A percentile compares a stretch with the other conserved stretches of the same genome.
Conservation (phyloP, 2,888 invertebrate genomes). For the Limnephilus marmoratus region DNA sequence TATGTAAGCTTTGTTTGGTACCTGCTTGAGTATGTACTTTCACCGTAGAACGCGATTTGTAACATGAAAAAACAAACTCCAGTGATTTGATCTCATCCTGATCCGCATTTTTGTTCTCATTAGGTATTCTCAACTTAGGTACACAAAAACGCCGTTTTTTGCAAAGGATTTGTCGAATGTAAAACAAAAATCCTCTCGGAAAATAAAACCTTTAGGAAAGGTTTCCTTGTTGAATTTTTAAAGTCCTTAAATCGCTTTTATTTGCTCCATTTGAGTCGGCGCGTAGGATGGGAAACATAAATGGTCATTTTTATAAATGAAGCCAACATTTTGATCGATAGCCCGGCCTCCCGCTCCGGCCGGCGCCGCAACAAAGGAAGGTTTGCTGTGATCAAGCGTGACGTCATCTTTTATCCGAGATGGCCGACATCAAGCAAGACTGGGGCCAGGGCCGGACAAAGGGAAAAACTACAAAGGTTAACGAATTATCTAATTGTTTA, state of each 20-base stretch:
- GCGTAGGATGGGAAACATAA: slow-evolving; percentile 14
- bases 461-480: neutral
- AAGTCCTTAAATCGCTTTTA: neutral
- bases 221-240: neutral
- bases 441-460: neutral
- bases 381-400: slow-evolving; percentile 55
- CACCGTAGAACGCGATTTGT: neutral
- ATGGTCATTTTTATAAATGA: slow-evolving; percentile 53
- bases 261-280: neutral
- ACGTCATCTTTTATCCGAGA: slow-evolving; percentile 58
- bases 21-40: neutral
- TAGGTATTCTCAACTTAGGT: neutral
- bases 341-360: slow-evolving; percentile 34
- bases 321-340: slow-evolving; percentile 53
- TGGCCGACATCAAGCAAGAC: slow-evolving; percentile 44
- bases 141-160: neutral
- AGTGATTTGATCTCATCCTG: neutral
- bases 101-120: neutral
- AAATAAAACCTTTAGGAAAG: slow-evolving; percentile 2
- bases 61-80: neutral
- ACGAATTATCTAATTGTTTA: too few species aligned
- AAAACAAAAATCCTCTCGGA: neutral
- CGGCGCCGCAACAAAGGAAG: slow-evolving; percentile 50
- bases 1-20: neutral
- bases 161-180: neutral